Base-by-base conservation (phyloP, 2,888 invertebrate genomes). In the Tinea semifulvella region DNA sequence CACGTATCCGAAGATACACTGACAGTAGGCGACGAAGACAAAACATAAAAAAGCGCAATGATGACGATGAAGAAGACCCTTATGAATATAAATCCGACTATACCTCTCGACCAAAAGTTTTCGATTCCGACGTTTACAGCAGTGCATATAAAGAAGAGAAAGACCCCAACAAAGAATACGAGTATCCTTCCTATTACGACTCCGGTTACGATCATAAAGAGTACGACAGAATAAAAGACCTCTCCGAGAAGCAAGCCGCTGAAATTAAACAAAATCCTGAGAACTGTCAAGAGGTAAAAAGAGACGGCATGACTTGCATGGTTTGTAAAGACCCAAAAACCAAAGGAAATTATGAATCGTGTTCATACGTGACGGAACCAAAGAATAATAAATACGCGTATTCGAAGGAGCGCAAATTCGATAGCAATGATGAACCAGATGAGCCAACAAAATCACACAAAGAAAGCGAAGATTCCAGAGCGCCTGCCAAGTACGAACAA, bases 271-370 rank as follows among this genome's bases (percentile, higher is more conserved):
- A 84, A 57, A 84, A 85, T 49, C 83, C 84, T 11, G 85, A 84
- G 49, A 85, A 86, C 52, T 91, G 91, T 53, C 82, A 85, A 54
- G 84, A 86, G 56, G 83, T 88, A 0, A 67, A 82, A 42, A 86
- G 82, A 54, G 85, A 88, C 50, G 86, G 86, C 2, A 86, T 87
- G 85, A 82, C 84, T 8, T 92, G 92, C 61, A 85, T 84, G 50
- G 81, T 90, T 1, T 94, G 93, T 57, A 86, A 88, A 52, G 87
- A 91, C 58, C 84, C 88, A 1, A 87, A 88, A 60, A 88, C 87
- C 1, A 90, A 90, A 36, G 91, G 88, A 19, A 87, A 88, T 48
- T 91, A 87, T 50, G 92, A 93, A 62, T 88, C 88, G 10, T 94
- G 93, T 60, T 88, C 90, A 0, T 94, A 91, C 63, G 87, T 88